Conservation (phyloP, 2,888 invertebrate genomes). For the Rutpela maculata region DNA sequence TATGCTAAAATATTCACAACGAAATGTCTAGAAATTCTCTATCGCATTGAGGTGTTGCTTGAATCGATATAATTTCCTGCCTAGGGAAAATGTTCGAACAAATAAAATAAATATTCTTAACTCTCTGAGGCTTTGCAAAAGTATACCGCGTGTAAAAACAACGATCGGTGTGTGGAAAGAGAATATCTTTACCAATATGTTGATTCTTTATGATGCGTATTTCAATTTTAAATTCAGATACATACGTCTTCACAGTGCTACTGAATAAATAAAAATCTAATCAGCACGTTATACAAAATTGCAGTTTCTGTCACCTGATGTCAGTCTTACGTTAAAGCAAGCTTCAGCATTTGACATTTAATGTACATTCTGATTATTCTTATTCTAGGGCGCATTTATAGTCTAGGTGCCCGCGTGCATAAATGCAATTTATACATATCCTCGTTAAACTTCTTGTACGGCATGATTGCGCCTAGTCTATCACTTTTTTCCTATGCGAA, state of each 20-base stretch:
- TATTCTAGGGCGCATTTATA: too few species aligned
- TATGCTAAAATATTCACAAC: slow-evolving; percentile 41
- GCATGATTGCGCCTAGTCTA: too few species aligned
- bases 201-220: slow-evolving; percentile 32
- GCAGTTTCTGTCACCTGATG: neutral
- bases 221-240: slow-evolving; percentile 30
- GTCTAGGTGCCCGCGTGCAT: too few species aligned
- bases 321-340: neutral
- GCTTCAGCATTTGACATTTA: too few species aligned
- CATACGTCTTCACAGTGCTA: neutral
- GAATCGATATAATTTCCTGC: slow-evolving; percentile 41
- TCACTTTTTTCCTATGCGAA: too few species aligned
- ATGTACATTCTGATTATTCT: too few species aligned
- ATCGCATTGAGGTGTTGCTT: slow-evolving; percentile 38
- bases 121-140: slow-evolving; percentile 25
- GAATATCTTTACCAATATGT: slow-evolving; percentile 38
- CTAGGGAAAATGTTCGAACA: slow-evolving; percentile 39
- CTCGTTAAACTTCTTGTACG: too few species aligned
- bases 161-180: slow-evolving; percentile 36
- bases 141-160: slow-evolving; percentile 32
- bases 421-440: too few species aligned
- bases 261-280: slow-evolving; percentile 34
- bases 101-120: slow-evolving; percentile 41
- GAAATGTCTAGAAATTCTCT: slow-evolving; percentile 37
- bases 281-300: slow-evolving; percentile 10